Conservation (phyloP, 2,888 invertebrate genomes). For the Arge pagana region DNA sequence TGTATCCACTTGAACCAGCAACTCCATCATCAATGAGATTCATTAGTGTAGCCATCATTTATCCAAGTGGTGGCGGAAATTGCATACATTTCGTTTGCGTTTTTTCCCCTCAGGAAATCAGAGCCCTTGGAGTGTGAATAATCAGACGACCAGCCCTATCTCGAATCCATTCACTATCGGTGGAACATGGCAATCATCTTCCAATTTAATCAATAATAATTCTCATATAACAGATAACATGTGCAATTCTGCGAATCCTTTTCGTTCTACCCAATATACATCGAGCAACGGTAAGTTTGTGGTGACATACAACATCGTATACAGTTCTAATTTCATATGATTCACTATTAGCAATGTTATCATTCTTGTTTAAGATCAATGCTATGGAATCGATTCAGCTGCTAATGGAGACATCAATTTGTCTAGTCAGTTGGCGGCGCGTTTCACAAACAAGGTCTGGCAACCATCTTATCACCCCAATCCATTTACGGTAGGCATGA, state of each 20-base stretch:
- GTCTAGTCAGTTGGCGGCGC: constrained; percentile 54
- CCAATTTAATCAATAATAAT: constrained; percentile 49
- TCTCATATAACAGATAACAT: constrained; percentile 46
- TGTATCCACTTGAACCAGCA: no score
- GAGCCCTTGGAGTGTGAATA: constrained; percentile 47
- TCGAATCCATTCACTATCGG: constrained; percentile 51
- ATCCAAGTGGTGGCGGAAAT: no score
- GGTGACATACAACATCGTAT: background rate
- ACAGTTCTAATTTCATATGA: no score
- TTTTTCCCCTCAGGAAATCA: no score
- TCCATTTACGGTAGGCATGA: constrained; percentile 55
- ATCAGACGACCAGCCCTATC: constrained; percentile 47
- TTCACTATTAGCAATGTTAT: background rate
- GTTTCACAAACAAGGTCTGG: constrained; percentile 54
- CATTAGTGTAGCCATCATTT: no score
- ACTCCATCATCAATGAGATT: no score
- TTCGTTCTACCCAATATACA: constrained; percentile 48
- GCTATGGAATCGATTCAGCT: constrained; percentile 48
- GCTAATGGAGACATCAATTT: constrained; percentile 52
- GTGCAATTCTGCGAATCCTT: constrained; percentile 53
- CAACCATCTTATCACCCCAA: constrained; percentile 56
- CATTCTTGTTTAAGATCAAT: constrained; percentile 37
- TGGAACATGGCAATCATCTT: constrained; percentile 51
- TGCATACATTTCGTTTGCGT: no score
- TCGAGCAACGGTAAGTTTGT: constrained; percentile 48